A percentile compares a stretch with the other conserved stretches of the same genome.
phyloP scores from a whole-genome alignment of 2,797 vertebrate genomes.

The Euphonia xanthogaster region DNA sequence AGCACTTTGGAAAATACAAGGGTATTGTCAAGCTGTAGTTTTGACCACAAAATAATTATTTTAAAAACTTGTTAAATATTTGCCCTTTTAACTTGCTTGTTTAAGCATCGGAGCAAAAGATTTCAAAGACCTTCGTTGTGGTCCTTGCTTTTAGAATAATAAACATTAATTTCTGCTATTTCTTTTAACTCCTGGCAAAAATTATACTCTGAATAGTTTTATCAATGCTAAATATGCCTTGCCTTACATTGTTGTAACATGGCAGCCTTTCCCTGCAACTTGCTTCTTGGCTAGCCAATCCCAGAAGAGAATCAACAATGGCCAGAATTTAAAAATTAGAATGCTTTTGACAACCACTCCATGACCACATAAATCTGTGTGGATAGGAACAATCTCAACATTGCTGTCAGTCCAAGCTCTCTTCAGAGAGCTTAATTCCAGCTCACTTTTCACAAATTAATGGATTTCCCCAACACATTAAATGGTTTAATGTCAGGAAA shows the following conservation, averaged over 20 bases:
- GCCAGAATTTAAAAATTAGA: neutral
- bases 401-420: neutral
- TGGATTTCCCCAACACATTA: neutral
- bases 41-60: neutral
- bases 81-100: neutral
- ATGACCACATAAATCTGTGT: neutral
- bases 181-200: neutral
- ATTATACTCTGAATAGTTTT: neutral
- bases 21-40: neutral
- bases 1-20: neutral
- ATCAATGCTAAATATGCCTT: neutral
- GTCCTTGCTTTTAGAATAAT: neutral
- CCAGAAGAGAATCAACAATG: neutral
- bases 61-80: neutral
- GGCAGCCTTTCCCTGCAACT: neutral
- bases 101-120: neutral
- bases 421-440: neutral
- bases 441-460: neutral
- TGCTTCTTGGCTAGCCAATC: neutral
- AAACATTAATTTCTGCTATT: neutral
- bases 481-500: neutral
- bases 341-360: neutral
- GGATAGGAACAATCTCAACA: neutral
- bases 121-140: neutral
- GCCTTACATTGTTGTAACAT: neutral